Evolutionary conservation across 2,113 vertebrate species (phyloP).

Genomic region (Saguinus midas): DNA sequence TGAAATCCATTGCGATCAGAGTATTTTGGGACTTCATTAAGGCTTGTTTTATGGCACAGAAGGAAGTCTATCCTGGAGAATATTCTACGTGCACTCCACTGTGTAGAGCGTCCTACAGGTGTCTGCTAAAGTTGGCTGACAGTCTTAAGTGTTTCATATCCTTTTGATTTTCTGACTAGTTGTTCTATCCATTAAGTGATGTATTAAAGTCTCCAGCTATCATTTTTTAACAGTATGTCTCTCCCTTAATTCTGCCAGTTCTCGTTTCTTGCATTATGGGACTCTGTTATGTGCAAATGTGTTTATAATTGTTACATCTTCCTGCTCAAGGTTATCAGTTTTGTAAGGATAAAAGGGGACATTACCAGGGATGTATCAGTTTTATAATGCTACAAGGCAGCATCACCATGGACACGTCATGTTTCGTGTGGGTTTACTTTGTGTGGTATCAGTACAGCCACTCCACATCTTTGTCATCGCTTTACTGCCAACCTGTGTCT

Average conservation of each 20-base stretch:
- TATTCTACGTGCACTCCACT: fast-evolving
- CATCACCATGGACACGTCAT: neutral
- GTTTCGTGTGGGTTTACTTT: neutral
- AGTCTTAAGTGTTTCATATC: neutral
- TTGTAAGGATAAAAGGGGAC: neutral
- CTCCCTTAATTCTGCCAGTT: neutral
- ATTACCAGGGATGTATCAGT: too few relatives aligned
- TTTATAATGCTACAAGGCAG: neutral
- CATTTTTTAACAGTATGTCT: neutral
- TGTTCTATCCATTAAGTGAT: neutral
- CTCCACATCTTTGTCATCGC: neutral
- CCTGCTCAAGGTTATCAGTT: neutral
- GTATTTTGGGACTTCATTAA: neutral
- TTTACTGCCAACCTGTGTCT: neutral
- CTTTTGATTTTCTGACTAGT: neutral
- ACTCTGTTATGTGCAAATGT: neutral
- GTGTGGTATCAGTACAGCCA: neutral
- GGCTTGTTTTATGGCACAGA: neutral
- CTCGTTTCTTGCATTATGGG: neutral
- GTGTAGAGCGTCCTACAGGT: fast-evolving
- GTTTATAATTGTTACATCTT: neutral
- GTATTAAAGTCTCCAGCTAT: too few relatives aligned
- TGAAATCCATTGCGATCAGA: neutral
- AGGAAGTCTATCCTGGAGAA: neutral
- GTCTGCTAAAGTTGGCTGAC: neutral